Conservation (phyloP, 2,888 invertebrate species). For the Tetramorium bicarinatum region DNA sequence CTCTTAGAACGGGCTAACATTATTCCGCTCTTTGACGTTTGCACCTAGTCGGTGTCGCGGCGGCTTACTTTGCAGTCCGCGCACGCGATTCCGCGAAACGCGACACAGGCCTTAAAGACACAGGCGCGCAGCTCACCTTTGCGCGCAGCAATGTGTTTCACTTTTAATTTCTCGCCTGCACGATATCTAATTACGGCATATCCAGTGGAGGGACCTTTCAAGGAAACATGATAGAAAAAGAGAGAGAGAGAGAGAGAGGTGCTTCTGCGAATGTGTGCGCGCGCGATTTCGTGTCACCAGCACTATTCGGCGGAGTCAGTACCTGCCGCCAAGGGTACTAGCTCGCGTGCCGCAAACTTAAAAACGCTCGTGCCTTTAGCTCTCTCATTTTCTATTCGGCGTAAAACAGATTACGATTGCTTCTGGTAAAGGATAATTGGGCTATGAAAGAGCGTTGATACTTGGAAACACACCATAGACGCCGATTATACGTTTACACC, state of each 20-base stretch:
- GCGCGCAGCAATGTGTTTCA: conserved; percentile 48
- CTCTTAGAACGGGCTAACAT: conserved; percentile 72
- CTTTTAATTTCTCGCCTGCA: conserved; percentile 59
- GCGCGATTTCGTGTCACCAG: conserved; percentile 49
- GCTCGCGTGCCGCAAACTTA: conserved; percentile 50
- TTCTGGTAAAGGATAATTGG: conserved; percentile 44
- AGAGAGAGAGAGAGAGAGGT: not conserved
- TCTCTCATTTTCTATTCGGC: conserved; percentile 46
- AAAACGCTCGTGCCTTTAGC: conserved; percentile 35
- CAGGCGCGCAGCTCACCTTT: conserved; percentile 37
- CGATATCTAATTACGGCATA: conserved; percentile 58
- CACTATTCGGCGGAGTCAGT: conserved; percentile 37
- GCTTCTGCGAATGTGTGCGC: conserved; percentile 8
- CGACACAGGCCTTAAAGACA: conserved; percentile 44
- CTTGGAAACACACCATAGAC: conserved; percentile 28
- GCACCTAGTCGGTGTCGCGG: conserved; percentile 73
- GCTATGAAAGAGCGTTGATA: conserved; percentile 28
- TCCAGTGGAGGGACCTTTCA: conserved; percentile 45
- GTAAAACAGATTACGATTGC: conserved; percentile 49
- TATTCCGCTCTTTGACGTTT: conserved; percentile 83
- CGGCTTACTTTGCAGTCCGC: conserved; percentile 62
- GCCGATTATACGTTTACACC: conserved; percentile 8
- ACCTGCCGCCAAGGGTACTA: conserved; percentile 42
- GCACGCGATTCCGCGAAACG: conserved; percentile 62
- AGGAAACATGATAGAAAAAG: conserved; percentile 35